phyloP scores from a whole-genome alignment of 2,113 vertebrate species.

The Petromus typicus region DNA sequence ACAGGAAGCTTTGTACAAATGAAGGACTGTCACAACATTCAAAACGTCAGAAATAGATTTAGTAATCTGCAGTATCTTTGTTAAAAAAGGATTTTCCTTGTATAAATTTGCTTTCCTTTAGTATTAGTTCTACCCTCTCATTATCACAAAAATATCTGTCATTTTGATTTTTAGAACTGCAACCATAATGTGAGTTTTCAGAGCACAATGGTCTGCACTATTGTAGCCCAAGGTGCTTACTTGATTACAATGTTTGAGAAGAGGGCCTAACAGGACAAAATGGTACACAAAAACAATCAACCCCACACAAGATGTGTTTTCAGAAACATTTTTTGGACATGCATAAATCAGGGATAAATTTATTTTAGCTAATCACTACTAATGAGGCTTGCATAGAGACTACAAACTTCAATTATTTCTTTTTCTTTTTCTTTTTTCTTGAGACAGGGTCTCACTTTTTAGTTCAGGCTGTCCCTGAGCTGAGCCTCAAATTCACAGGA shows the following conservation, averaged over 20 bases:
- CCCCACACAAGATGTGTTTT: constrained; percentile 6
- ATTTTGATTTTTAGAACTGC: constrained; percentile 53
- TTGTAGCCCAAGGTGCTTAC: constrained; percentile 53
- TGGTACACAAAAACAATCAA: constrained; percentile 63
- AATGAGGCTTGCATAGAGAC: constrained; percentile 67
- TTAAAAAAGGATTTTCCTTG: neutral
- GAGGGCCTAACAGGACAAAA: constrained; percentile 46
- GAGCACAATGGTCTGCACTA: constrained; percentile 14
- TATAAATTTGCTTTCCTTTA: constrained; percentile 48
- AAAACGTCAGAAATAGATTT: constrained; percentile 72
- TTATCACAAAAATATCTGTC: constrained; percentile 50
- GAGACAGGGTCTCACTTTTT: no score
- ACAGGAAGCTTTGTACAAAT: constrained; percentile 66
- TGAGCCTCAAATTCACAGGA: no score
- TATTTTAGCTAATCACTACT: constrained; percentile 70
- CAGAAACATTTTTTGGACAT: constrained; percentile 60
- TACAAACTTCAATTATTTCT: constrained; percentile 65
- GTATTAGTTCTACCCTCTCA: constrained; percentile 53
- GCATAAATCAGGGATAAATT: constrained; percentile 65
- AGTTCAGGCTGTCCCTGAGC: no score
- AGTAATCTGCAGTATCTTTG: constrained; percentile 52
- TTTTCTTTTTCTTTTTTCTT: no score
- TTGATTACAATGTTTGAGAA: neutral
- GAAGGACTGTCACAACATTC: constrained; percentile 56
- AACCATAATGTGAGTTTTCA: constrained; percentile 68